These are phyloP conservation scores for Ichneumon xanthorius DNA, from an alignment of 2,888 invertebrate species.

Conservation along the genomic window DNA sequence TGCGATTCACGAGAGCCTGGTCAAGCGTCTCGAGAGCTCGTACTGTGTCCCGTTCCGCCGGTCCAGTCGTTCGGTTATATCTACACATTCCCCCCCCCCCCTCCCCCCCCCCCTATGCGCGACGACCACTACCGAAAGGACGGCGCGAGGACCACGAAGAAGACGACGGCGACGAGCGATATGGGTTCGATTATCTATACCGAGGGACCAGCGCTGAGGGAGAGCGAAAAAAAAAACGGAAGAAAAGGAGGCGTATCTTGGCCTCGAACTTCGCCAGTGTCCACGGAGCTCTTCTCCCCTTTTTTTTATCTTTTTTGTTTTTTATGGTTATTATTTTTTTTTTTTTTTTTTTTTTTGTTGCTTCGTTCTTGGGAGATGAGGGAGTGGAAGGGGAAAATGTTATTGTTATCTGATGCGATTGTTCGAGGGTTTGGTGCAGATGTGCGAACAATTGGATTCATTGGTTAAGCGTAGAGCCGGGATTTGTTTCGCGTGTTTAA, in stretches of 20 bases:
- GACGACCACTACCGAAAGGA: slow-evolving; percentile 7
- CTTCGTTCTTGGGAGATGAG: not conserved
- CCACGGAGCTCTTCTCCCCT: slow-evolving; percentile 36
- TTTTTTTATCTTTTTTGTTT: slow-evolving; percentile 24
- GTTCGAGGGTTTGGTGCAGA: not conserved
- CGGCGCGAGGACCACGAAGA: slow-evolving; percentile 23
- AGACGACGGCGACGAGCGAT: slow-evolving; percentile 55
- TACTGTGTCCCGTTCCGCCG: slow-evolving; percentile 11
- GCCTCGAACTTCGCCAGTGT: slow-evolving; percentile 49
- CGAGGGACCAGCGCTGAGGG: slow-evolving; percentile 26
- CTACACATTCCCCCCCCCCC: slow-evolving; percentile 14
- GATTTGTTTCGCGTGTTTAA: not conserved
- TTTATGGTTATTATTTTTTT: not conserved
- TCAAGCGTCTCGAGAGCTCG: slow-evolving; percentile 71
- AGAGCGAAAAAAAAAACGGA: slow-evolving; percentile 18
- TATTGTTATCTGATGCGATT: not conserved
- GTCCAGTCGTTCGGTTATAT: slow-evolving; percentile 41
- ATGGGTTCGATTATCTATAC: slow-evolving; percentile 63
- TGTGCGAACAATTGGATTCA: not conserved
- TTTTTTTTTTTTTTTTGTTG: not conserved
- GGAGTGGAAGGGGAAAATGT: not conserved
- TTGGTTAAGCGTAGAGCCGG: not conserved
- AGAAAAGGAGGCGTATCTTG: slow-evolving; percentile 38
- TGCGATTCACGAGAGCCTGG: slow-evolving; percentile 73
- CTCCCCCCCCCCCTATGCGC: slow-evolving; percentile 25